phyloP scores from a whole-genome alignment of 2,888 invertebrate genomes.

The Cyclophora punctaria region DNA sequence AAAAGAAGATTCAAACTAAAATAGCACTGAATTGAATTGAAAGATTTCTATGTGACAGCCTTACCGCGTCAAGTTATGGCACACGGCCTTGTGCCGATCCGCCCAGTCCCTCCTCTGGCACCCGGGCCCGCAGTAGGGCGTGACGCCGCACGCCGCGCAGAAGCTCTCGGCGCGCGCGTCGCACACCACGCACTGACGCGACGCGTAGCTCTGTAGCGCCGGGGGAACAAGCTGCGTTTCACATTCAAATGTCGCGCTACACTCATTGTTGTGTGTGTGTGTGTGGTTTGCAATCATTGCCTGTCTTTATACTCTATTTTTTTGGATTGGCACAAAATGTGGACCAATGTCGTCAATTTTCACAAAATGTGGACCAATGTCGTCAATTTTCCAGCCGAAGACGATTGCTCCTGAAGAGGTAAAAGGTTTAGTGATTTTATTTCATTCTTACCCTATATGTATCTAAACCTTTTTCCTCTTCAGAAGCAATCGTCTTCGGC shows the following conservation, averaged over 20 bases:
- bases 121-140: conserved; percentile 48
- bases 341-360: too few relatives aligned
- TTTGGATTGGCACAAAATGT: too few relatives aligned
- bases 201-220: conserved; percentile 40
- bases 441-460: too few relatives aligned
- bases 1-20: too few relatives aligned
- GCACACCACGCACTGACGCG: conserved; percentile 43
- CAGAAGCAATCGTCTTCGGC: too few relatives aligned
- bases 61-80: conserved; percentile 53
- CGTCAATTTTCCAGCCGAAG: too few relatives aligned
- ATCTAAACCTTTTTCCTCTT: too few relatives aligned
- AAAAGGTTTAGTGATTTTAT: too few relatives aligned
- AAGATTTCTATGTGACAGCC: conserved; percentile 4
- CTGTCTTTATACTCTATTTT: too few relatives aligned
- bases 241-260: conserved; percentile 5
- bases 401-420: too few relatives aligned
- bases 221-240: conserved; percentile 44
- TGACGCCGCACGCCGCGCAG: conserved; percentile 50
- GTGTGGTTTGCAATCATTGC: not conserved
- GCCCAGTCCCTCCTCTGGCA: conserved; percentile 55
- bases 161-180: conserved; percentile 32
- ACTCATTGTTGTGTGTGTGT: conserved; percentile 3
- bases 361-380: too few relatives aligned
- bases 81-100: conserved; percentile 40
- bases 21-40: too few relatives aligned